A percentile compares a stretch with the other conserved stretches of the same genome.
Evolutionary conservation across 1,140 invertebrate genomes (phyloP).

Genomic region (Propsilocerus akamusi): DNA sequence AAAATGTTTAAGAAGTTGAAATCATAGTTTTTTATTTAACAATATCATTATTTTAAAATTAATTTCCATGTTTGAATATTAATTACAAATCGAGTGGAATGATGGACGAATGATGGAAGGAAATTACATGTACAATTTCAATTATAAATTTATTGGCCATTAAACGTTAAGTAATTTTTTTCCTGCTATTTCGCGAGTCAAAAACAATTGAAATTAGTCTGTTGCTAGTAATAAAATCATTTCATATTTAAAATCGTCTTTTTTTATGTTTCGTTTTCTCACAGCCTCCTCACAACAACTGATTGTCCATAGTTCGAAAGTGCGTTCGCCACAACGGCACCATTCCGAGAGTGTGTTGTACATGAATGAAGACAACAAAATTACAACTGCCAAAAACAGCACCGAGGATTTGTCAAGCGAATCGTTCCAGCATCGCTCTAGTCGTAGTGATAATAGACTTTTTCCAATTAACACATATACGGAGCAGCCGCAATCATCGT

Average conservation of each 20-base stretch:
- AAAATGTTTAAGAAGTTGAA: no score
- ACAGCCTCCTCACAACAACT: constrained; percentile 29
- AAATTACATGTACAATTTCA: background rate
- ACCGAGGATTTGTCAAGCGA: background rate
- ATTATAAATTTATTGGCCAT: background rate
- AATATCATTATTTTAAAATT: no score
- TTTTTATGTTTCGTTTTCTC: constrained; percentile 10
- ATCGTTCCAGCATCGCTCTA: constrained; percentile 1
- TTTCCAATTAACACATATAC: constrained; percentile 40
- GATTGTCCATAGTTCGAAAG: constrained; percentile 60
- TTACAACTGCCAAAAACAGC: background rate
- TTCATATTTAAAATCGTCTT: background rate
- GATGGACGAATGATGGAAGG: background rate
- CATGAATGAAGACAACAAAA: constrained; percentile 25
- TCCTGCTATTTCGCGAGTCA: background rate
- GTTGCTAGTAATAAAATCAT: no score
- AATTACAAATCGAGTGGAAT: background rate
- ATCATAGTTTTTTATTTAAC: no score
- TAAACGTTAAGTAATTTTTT: background rate
- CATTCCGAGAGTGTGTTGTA: constrained; percentile 63
- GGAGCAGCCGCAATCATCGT: constrained; percentile 23
- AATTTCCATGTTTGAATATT: background rate
- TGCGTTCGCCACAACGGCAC: constrained; percentile 61
- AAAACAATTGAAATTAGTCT: background rate
- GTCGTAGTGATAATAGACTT: constrained; percentile 25